Evolutionary conservation across 1,140 invertebrate species (phyloP), one percentile per base, ranked within the genome.

Genomic region (Trissolcus basalis): DNA sequence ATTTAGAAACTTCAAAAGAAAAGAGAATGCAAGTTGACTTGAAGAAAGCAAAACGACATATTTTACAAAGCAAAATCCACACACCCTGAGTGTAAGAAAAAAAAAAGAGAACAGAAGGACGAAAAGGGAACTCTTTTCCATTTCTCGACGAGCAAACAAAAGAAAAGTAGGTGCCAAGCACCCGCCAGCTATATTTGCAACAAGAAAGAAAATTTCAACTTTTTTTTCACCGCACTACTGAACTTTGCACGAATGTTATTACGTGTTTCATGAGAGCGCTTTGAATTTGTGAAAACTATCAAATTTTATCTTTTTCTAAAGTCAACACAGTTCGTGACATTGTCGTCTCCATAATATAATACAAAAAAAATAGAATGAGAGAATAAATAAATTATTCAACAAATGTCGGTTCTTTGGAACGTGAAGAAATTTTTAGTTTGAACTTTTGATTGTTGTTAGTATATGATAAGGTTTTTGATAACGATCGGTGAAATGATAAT

Each of bases 1-100:
- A 77, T 77, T 77, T 77, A 71, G 47, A 63, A 77, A 72, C 56
- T 71, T 72, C 58, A 77, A 77, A 77, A 77, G 67, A 71, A 77
- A 63, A 71, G 58, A 61, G 50, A 70, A 70, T 61, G 65, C 55
- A 55, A 65, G 65, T 76, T 67, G 49, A 65, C 41, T 70, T 14
- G 45, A 75, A 49, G 64, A 75, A 69, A 74, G 63, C 51, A 68
- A 45, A 75, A 75, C 64, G 67, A 76, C 70, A 76, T 76, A 61
- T 76, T 76, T 76, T 55, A 76, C 55, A 63, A 70, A 70, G 73
- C 47, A 69, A 76, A 76, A 65, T 76, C 60, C 67, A 68, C 60
- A 48, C 61, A 47, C 61, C 48, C 61, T 67, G 44, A 33, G 65
- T 69, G 27, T 49, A 56, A 64, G 43, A 39, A 49, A 16, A 54